These are phyloP conservation scores for Corythornis leucogaster DNA, from an alignment of 2,797 vertebrate species.

Conservation along the genomic window DNA sequence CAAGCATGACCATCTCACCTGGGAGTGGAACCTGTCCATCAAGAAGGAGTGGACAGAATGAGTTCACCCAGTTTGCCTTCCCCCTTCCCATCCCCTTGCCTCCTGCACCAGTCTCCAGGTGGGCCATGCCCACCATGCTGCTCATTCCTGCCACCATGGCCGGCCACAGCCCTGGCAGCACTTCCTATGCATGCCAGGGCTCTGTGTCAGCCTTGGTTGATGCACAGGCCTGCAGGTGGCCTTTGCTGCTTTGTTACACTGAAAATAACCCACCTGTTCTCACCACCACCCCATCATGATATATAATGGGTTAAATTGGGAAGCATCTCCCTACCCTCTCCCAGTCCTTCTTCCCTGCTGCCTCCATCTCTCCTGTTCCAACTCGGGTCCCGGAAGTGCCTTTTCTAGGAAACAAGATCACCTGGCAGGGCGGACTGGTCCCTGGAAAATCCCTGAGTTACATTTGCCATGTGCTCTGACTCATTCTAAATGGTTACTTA, in stretches of 20 bases:
- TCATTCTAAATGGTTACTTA: conserved; percentile 47
- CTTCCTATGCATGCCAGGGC: neutral
- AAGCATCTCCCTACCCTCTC: neutral
- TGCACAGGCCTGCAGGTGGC: conserved; percentile 12
- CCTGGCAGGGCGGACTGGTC: conserved; percentile 50
- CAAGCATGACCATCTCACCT: conserved; percentile 84
- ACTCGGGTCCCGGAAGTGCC: conserved; percentile 70
- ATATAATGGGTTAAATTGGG: conserved; percentile 23
- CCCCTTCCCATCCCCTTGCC: neutral
- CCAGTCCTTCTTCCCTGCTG: neutral
- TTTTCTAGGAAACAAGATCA: conserved; percentile 66
- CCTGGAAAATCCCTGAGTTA: conserved; percentile 52
- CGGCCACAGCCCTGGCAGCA: conserved; percentile 4
- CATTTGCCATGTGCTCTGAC: conserved; percentile 32
- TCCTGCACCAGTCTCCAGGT: conserved; percentile 57
- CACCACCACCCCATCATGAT: neutral
- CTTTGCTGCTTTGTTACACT: conserved; percentile 62
- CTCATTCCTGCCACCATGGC: neutral
- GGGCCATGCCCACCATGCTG: conserved; percentile 41
- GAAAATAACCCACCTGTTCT: neutral
- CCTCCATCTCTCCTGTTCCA: neutral
- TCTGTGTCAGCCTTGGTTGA: neutral
- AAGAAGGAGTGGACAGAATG: conserved; percentile 86
- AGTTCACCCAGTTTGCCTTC: conserved; percentile 27
- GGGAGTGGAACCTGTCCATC: conserved; percentile 87